phyloP scores from a whole-genome alignment of 1,140 invertebrate species.

The Sycobia sp. region DNA sequence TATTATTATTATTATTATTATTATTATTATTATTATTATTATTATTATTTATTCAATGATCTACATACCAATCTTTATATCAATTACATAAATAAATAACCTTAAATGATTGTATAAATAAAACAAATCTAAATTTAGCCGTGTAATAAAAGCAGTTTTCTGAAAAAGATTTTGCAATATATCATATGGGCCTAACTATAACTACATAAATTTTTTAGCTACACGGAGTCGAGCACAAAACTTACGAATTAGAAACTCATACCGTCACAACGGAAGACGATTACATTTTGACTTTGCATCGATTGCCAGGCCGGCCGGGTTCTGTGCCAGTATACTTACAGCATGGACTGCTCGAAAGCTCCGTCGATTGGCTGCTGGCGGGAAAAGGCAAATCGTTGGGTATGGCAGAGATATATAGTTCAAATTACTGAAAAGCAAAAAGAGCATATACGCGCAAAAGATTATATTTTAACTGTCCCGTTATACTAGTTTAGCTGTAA shows the following conservation, averaged over 20 bases:
- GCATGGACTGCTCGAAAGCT: conserved; percentile 74
- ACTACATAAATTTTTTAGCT: not conserved
- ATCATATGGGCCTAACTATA: no score
- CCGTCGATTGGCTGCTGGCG: conserved; percentile 69
- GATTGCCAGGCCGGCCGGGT: conserved; percentile 66
- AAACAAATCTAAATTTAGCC: no score
- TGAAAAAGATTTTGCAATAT: no score
- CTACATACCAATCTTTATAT: no score
- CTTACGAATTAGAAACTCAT: conserved; percentile 66
- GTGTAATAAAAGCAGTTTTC: no score
- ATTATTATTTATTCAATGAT: no score
- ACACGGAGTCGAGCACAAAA: not conserved
- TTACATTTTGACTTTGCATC: conserved; percentile 74
- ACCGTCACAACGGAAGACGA: conserved; percentile 72
- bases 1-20: no score
- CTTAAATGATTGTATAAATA: no score
- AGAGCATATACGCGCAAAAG: no score
- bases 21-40: no score
- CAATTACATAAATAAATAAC: no score
- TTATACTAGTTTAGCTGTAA: not conserved
- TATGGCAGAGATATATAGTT: no score
- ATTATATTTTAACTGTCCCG: not conserved
- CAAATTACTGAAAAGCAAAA: not conserved
- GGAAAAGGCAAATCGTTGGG: conserved; percentile 64
- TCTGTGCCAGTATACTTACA: conserved; percentile 64